Evolutionary conservation across 2,888 invertebrate species (phyloP).

Genomic region (Brachylomia viminalis): DNA sequence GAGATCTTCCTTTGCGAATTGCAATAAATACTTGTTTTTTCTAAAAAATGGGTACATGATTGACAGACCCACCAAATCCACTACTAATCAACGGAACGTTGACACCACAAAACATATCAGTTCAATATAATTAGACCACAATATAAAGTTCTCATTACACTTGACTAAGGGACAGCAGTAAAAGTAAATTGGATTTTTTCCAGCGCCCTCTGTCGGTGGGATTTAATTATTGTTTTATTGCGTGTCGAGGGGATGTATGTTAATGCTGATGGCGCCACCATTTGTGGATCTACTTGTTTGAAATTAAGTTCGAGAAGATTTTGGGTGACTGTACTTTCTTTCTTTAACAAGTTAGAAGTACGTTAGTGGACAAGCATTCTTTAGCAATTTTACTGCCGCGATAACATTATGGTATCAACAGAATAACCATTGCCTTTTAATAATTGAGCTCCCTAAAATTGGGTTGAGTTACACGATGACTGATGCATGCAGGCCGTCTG

Average conservation of each 20-base stretch:
- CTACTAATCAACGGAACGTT: conserved; percentile 1
- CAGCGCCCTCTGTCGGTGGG: conserved; percentile 74
- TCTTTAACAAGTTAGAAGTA: not conserved
- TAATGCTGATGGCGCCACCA: conserved; percentile 72
- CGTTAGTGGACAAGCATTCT: not conserved
- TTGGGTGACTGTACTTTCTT: conserved; percentile 26
- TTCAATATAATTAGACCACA: conserved; percentile 39
- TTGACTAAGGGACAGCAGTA: conserved; percentile 77
- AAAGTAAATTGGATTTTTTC: conserved; percentile 88
- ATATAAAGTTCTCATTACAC: conserved; percentile 54
- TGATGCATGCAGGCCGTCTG: too few species aligned
- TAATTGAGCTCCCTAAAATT: too few species aligned
- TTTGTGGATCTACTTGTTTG: conserved; percentile 49
- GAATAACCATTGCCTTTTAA: too few species aligned
- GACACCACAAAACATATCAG: conserved; percentile 34
- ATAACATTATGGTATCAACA: not conserved
- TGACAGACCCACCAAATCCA: not conserved
- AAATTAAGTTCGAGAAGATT: conserved; percentile 47
- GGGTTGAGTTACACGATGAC: too few species aligned
- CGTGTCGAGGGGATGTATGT: conserved; percentile 75
- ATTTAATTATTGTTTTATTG: conserved; percentile 88
- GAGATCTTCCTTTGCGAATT: not conserved
- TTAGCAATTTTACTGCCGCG: not conserved
- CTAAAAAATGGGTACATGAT: not conserved
- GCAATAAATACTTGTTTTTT: not conserved